phyloP scores from a whole-genome alignment of 2,113 vertebrate species.

The Onychostruthus taczanowskii region DNA sequence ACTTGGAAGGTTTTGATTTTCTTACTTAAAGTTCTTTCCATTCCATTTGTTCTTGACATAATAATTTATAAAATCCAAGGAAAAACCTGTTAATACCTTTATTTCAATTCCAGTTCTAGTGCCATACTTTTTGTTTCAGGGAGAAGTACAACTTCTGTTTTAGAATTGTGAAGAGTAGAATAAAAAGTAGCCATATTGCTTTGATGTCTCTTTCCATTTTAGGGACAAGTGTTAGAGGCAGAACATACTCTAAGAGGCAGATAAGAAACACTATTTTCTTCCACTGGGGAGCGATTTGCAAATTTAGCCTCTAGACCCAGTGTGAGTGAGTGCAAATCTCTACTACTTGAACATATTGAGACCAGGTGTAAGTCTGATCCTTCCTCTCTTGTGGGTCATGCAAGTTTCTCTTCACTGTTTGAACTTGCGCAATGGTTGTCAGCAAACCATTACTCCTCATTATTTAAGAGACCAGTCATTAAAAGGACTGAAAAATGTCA shows the following conservation, averaged over 20 bases:
- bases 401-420: not conserved
- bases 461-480: conserved; percentile 6
- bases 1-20: not conserved
- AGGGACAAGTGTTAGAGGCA: not conserved
- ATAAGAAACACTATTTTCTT: not conserved
- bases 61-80: not conserved
- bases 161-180: not conserved
- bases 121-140: not conserved
- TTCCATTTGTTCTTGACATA: not conserved
- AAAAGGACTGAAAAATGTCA: not conserved
- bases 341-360: not conserved
- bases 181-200: not conserved
- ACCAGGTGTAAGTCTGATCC: conserved; percentile 5
- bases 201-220: not conserved
- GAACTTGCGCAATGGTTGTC: not conserved
- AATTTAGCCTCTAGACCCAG: not conserved
- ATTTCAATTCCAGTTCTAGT: not conserved
- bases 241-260: not conserved
- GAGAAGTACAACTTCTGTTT: not conserved
- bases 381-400: conserved; percentile 3
- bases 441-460: not conserved
- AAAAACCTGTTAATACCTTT: not conserved
- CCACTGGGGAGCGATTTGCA: not conserved
- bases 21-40: not conserved
- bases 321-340: not conserved